A percentile compares a stretch with the other conserved stretches of the same genome.
Evolutionary conservation across 2,113 vertebrate genomes (phyloP).

Genomic region (Nothocercus nigrocapillus): DNA sequence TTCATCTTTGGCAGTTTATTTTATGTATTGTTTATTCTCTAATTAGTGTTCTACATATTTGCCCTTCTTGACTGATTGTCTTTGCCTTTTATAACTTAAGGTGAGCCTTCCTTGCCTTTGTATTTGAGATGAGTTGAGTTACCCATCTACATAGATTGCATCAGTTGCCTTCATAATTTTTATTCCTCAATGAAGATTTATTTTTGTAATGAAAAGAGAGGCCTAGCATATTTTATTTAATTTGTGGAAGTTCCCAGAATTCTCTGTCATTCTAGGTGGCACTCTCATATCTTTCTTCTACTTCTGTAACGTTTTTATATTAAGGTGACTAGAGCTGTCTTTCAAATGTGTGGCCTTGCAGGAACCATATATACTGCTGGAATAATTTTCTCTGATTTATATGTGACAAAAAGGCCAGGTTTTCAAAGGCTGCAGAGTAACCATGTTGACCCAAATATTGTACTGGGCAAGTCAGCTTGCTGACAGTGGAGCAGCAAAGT

Average conservation of each 20-base stretch:
- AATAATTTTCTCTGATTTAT: conserved; percentile 58
- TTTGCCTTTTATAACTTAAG: conserved; percentile 65
- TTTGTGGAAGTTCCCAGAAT: not conserved
- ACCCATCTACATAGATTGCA: conserved; percentile 63
- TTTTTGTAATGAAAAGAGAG: conserved; percentile 13
- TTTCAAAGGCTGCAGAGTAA: conserved; percentile 53
- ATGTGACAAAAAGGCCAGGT: conserved; percentile 55
- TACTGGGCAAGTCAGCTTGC: not conserved
- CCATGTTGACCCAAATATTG: conserved; percentile 31
- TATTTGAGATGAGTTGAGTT: conserved; percentile 60
- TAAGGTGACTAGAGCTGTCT: not conserved
- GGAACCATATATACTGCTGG: not conserved
- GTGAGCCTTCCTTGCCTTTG: conserved; percentile 45
- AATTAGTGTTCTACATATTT: conserved; percentile 65
- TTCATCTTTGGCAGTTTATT: conserved; percentile 54
- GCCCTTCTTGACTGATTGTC: conserved; percentile 65
- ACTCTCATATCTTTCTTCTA: not conserved
- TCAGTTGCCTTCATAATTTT: conserved; percentile 61
- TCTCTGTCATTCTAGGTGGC: not conserved
- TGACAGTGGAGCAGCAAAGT: conserved; percentile 16
- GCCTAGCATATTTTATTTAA: conserved; percentile 15
- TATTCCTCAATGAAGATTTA: conserved; percentile 7
- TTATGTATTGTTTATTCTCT: conserved; percentile 58
- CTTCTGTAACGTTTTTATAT: conserved; percentile 1
- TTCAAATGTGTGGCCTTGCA: not conserved